Evolutionary conservation across 1,140 invertebrate genomes (phyloP), one percentile per base, ranked within the genome.

Genomic region (Pseudomyrmex sp.): DNA sequence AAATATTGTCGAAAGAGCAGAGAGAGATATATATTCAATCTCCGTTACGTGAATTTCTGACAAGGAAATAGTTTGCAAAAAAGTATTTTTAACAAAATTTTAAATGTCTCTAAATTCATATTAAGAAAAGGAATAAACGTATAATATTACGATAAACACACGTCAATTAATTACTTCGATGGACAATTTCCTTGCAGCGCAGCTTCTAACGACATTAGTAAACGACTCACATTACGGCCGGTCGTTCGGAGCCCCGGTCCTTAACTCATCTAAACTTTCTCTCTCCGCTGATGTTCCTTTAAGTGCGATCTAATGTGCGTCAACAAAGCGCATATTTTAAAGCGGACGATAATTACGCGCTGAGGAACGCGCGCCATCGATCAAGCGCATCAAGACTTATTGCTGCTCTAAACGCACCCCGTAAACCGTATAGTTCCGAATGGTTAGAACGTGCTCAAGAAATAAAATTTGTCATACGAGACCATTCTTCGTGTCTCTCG

Each of bases 391-490:
- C 54, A 61, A 70, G 66, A 20, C 12, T 20, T 59, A 61, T 70
- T 59, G 9, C 54, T n/a, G 20, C 20, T 12, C 18, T 56, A 52
- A 54, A 52, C 20, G 18, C 59, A 48, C 58, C 58, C 8, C 20
- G 58, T 73, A 80, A 77, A 72, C 61, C 50, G 54, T 82, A 82
- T 85, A 89, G 88, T 89, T 89, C 35, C 9, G 26, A 65, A 66
- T 56, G 58, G 48, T 85, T 86, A 88, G 70, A 74, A 13, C 58
- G 58, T 56, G 44, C 10, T 35, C 44, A 62, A n/a, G 48, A 23
- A 91, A 86, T 91, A 91, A 90, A 91, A 89, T 91, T 90, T 91
- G 85, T 88, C 87, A 89, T 56, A 63, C 48, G 59, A 46, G 56
- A 13, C 44, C 66, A 76, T 69, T 65, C 61, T 59, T 50, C 72